phyloP scores from a whole-genome alignment of 2,113 vertebrate genomes.

The Tichodroma muraria region DNA sequence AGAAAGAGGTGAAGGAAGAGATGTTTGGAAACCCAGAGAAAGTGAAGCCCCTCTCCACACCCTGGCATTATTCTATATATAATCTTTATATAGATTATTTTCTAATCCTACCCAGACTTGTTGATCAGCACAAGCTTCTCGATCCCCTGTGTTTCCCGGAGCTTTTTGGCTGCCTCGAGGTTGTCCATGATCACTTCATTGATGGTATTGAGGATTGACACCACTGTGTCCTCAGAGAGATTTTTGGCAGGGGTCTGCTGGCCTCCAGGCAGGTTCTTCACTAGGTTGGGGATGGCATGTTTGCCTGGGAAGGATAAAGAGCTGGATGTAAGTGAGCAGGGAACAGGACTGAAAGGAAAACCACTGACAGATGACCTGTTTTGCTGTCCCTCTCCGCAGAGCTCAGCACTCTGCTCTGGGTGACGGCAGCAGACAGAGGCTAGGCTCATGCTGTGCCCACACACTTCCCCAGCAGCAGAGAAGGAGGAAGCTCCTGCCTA shows the following conservation, averaged over 20 bases:
- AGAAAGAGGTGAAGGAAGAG: neutral
- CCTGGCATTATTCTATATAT: neutral
- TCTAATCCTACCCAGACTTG: slow-evolving; percentile 83
- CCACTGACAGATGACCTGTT: neutral
- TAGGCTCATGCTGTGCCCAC: neutral
- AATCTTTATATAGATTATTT: no score
- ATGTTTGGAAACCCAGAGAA: neutral
- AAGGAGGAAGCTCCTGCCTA: neutral
- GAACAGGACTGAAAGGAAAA: neutral
- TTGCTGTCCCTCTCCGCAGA: fast-evolving
- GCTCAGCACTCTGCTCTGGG: neutral
- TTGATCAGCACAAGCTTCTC: slow-evolving; percentile 93
- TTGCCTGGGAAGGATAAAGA: slow-evolving; percentile 71
- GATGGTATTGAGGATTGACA: slow-evolving; percentile 88
- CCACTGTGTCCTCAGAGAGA: slow-evolving; percentile 85
- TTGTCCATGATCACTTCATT: slow-evolving; percentile 89
- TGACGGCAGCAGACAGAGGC: fast-evolving
- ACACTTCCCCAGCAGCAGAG: neutral
- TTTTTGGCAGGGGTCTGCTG: slow-evolving; percentile 81
- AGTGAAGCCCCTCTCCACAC: neutral
- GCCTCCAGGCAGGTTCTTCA: slow-evolving; percentile 85
- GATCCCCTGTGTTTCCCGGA: slow-evolving; percentile 87
- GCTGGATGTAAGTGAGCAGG: neutral
- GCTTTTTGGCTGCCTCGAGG: slow-evolving; percentile 86
- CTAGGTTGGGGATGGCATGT: slow-evolving; percentile 85